phyloP scores from a whole-genome alignment of 2,888 invertebrate species.

The Drosophila parthenogenetica region DNA sequence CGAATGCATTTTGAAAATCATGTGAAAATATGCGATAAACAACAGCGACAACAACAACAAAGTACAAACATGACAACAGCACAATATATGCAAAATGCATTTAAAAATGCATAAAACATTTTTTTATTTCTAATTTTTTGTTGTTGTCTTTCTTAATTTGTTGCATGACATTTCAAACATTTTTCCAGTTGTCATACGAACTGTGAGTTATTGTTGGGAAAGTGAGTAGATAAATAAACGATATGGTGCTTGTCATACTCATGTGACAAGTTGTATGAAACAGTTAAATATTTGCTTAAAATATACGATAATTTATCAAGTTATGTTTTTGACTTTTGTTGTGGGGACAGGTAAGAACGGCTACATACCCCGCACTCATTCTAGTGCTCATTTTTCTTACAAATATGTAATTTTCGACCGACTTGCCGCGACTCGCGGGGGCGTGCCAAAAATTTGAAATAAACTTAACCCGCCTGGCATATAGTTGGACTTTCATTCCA shows the following conservation, averaged over 20 bases:
- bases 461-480: too few species aligned
- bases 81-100: constrained; percentile 71
- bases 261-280: not conserved
- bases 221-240: constrained; percentile 10
- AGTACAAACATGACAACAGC: constrained; percentile 65
- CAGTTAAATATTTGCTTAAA: not conserved
- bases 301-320: too few species aligned
- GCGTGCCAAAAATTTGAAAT: too few species aligned
- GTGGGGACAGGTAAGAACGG: too few species aligned
- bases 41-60: constrained; percentile 11
- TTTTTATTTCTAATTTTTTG: constrained; percentile 18
- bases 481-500: too few species aligned
- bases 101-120: constrained; percentile 56
- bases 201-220: constrained; percentile 24
- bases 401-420: too few species aligned
- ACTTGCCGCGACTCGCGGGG: too few species aligned
- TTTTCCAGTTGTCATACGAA: constrained; percentile 33
- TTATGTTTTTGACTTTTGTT: too few species aligned
- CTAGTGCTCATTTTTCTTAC: too few species aligned
- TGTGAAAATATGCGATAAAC: constrained; percentile 46
- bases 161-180: constrained; percentile 53
- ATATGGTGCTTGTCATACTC: not conserved
- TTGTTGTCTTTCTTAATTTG: constrained; percentile 8
- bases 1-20: constrained; percentile 65
- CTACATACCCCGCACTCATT: too few species aligned